Evolutionary conservation across 23 tunicate genomes (phyloP), one percentile per base, ranked within the genome.

Genomic region (Styela clava): DNA sequence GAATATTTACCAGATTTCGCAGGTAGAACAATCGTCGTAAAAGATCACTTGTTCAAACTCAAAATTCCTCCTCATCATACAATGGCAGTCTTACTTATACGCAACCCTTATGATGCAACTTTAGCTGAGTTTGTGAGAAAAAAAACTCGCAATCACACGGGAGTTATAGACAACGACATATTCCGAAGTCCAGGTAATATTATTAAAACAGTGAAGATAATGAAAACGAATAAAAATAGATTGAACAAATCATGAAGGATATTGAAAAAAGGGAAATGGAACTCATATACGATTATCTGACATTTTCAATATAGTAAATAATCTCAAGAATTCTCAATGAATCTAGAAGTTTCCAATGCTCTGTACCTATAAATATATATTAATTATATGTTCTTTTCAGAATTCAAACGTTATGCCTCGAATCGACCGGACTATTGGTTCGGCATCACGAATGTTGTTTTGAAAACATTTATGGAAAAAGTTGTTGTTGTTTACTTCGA

Each of bases 21-120:
- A 2, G 71, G 79, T n/a, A 27, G 79, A 61, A 74, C 82, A 33
- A 61, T 83, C 52, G 91, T 74, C 1, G 68, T 82, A 34, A 87
- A 87, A 74, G 78, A 85, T 16, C 91, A 87, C 34, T 23, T 73
- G 16, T 73, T 73, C 44, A 74, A 64, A 16, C 31, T 33, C 37
- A 74, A 31, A 30, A 36, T 63, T 34, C 63, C 61, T 2, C 30
- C 69, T 20, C 72, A 19, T 29, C 67, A 24, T 21, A 63, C 34
- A 21, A 52, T 37, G 34, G 81, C 81, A 20, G 83, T 87, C 22
- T 35, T 87, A 63, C 74, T 87, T 62, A 83, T 87, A 0, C 74
- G 91, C 62, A 87, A 87, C 35, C 86, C 86, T 3, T 87, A 31
- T 68, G 86, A 87, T 74, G 91, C 86, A n/a, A 64, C 74, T 21